Evolutionary conservation across 2,113 vertebrate genomes (phyloP).

Genomic region (Psettodes erumei): DNA sequence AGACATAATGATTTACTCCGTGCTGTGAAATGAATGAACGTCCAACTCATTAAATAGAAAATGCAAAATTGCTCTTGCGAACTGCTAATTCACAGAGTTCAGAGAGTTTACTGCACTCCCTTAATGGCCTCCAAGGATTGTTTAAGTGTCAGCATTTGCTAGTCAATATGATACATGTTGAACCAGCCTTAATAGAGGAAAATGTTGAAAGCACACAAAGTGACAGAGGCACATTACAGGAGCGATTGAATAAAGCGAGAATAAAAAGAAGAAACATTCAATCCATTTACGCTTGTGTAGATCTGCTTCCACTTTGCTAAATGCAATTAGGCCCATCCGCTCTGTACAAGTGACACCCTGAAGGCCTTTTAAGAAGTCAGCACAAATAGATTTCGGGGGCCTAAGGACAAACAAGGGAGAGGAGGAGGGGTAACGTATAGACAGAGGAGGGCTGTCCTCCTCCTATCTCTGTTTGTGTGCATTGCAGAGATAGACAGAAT

Average conservation of each 20-base stretch:
- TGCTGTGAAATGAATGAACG: constrained; percentile 38
- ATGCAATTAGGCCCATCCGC: constrained; percentile 67
- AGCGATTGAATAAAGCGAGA: constrained; percentile 46
- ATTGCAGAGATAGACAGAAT: constrained; percentile 14
- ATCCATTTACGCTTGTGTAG: constrained; percentile 63
- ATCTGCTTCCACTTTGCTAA: constrained; percentile 68
- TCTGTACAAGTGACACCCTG: constrained; percentile 61
- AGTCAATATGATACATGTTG: constrained; percentile 35
- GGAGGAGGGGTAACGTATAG: not conserved
- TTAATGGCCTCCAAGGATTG: constrained; percentile 27
- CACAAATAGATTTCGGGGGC: constrained; percentile 64
- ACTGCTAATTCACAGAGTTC: not conserved
- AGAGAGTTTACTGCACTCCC: constrained; percentile 9
- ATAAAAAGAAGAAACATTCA: constrained; percentile 28
- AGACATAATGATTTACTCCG: constrained; percentile 42
- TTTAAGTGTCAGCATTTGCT: constrained; percentile 17
- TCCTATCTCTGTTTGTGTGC: constrained; percentile 30
- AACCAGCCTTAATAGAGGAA: constrained; percentile 34
- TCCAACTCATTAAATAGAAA: constrained; percentile 25
- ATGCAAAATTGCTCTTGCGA: constrained; percentile 32
- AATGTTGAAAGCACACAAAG: constrained; percentile 55
- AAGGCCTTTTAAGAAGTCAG: constrained; percentile 71
- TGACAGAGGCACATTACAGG: constrained; percentile 43
- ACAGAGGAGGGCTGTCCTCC: constrained; percentile 13
- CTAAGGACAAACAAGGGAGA: constrained; percentile 24